Base-by-base conservation (phyloP, 2,888 invertebrate species). In the Gasteruption jaculator region DNA sequence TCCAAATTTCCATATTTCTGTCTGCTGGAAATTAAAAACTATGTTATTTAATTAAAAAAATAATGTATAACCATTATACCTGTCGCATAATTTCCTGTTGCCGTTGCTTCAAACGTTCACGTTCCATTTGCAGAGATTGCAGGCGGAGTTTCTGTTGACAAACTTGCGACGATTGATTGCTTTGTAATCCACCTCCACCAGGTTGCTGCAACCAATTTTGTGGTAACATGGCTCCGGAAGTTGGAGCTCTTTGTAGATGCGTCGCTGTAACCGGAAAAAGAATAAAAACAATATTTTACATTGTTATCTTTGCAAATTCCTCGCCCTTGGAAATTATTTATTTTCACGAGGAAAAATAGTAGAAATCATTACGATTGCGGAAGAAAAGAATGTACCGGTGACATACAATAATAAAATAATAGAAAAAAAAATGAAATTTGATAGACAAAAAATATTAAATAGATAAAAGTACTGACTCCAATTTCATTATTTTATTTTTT, bases 11-110 rank as follows among this genome's bases (percentile, higher is more conserved):
- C 10, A 19, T 12, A 10, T 33, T 12, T 16, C 20, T 12, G 20
- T 7, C 16, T 19, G 15, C 20, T 33, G 16, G 18, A 16, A 24
- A 19, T 34, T 19, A 5, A 29, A 40, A 35, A 32, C 18, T 24
- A 26, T n/a, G 18, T 35, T 7, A 30, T 20, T 37, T 22, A 31
- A 40, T 15, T 6, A 38, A 18, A 16, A 27, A 35, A 22, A 38
- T 29, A 40, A n/a, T 31, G 15, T 33, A 34, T n/a, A 8, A 11
- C 11, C n/a, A 18, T 27, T 7, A 21, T 25, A 86, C 87, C 82
- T 91, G 91, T 68, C 87, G 79, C 71, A 85, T 80, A 60, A 92
- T 90, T 76, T 92, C 91, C 73, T 89, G 88, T 71, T 91, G 91
- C 57, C 91, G 80, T 62, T 88, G 84, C 73, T 90, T 90, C 56